A percentile compares a stretch with the other conserved stretches of the same genome.
Conservation (phyloP, 2,797 vertebrate species). For the Peromyscus nudipes region DNA sequence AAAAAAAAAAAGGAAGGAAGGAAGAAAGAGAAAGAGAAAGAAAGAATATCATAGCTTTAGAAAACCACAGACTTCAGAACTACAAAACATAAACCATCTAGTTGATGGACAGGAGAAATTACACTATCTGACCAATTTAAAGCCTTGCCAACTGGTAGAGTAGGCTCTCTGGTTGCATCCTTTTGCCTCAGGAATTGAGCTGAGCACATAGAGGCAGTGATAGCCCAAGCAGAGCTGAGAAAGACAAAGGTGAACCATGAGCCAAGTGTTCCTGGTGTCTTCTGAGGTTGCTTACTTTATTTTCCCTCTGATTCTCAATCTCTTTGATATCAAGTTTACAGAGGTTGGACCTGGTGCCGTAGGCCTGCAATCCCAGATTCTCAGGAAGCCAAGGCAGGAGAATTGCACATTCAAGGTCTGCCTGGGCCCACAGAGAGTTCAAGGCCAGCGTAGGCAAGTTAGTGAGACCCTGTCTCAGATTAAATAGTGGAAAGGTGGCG, state of each 20-base stretch:
- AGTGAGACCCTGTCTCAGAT: not conserved
- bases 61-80: conserved; percentile 11
- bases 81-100: not conserved
- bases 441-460: not conserved
- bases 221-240: not conserved
- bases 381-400: not conserved
- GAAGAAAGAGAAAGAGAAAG: too few species aligned
- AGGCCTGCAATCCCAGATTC: not conserved
- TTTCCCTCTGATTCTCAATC: not conserved
- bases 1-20: too few species aligned
- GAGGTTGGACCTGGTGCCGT: not conserved
- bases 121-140: not conserved
- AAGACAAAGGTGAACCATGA: not conserved
- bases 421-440: not conserved
- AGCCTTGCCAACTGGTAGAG: not conserved
- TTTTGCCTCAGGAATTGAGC: not conserved
- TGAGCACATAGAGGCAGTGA: not conserved
- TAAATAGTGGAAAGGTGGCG: not conserved
- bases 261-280: not conserved
- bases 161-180: not conserved
- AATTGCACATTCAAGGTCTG: not conserved
- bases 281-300: not conserved
- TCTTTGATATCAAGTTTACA: not conserved
- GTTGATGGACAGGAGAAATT: not conserved
- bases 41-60: conserved; percentile 8